Percentiles rank a stretch among this genome's conserved stretches.
phyloP scores from a whole-genome alignment of 1,140 invertebrate species.

The Aphis craccivora region DNA sequence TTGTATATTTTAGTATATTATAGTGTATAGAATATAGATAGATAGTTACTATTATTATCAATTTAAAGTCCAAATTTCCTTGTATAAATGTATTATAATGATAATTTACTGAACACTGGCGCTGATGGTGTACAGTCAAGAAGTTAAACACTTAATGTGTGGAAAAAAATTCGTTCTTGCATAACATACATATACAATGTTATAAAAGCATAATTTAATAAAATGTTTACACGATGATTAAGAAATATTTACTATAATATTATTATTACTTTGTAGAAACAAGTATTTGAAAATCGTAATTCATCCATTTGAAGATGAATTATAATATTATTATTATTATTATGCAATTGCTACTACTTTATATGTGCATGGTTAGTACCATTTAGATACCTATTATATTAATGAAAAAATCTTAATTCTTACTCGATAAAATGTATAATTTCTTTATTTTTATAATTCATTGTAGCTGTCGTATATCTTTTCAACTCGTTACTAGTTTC shows the following conservation, averaged over 20 bases:
- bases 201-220: slow-evolving; percentile 12
- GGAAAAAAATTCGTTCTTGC: not conserved
- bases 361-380: not conserved
- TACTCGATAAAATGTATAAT: accelerated
- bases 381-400: not conserved
- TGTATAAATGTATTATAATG: not conserved
- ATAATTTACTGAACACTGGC: not conserved
- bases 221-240: not conserved
- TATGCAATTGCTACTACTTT: not conserved
- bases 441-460: not conserved
- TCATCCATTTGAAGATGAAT: not conserved
- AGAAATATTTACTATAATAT: not conserved
- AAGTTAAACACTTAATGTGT: not conserved
- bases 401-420: not conserved
- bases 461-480: not conserved
- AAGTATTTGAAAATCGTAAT: not conserved
- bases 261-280: not conserved
- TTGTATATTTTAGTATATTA: not conserved
- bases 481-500: not conserved
- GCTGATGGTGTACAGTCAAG: not conserved
- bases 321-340: not conserved
- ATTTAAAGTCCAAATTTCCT: slow-evolving; percentile 1
- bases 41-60: not conserved
- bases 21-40: not conserved
- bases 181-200: not conserved